Percentiles rank a stretch among this genome's conserved stretches.
Evolutionary conservation across 2,113 vertebrate species (phyloP).

Genomic region (Carlito syrichta): DNA sequence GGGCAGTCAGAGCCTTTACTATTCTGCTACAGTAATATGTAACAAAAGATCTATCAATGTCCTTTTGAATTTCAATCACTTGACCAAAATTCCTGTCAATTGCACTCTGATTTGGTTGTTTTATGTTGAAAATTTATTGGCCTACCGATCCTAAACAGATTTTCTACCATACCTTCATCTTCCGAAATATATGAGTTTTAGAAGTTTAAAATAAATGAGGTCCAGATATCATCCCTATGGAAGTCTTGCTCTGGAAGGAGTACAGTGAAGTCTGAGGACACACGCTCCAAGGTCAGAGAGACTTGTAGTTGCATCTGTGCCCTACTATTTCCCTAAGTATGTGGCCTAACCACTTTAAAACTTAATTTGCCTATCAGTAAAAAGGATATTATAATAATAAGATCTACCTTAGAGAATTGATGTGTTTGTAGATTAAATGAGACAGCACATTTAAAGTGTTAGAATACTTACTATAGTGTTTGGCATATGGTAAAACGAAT

Average conservation of each 20-base stretch:
- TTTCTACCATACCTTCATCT: neutral
- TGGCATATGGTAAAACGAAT: neutral
- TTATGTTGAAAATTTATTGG: neutral
- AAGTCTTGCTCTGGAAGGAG: neutral
- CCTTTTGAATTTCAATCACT: neutral
- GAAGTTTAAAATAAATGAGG: neutral
- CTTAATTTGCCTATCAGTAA: neutral
- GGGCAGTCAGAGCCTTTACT: neutral
- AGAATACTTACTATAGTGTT: neutral
- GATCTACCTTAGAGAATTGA: neutral
- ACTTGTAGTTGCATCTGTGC: neutral
- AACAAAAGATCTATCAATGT: conserved; percentile 3
- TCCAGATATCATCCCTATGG: neutral
- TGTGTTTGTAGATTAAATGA: neutral
- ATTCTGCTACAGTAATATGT: neutral
- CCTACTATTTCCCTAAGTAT: neutral
- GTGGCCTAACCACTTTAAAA: neutral
- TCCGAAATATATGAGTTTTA: neutral
- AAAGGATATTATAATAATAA: neutral
- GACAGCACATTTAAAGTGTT: neutral
- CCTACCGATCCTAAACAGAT: neutral
- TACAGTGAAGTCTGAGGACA: neutral
- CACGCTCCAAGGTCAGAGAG: neutral
- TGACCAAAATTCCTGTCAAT: neutral
- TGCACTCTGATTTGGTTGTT: neutral